Evolutionary conservation across 2,797 vertebrate species (phyloP), one percentile per base, ranked within the genome.

Genomic region (Gymnopithys bicolor): DNA sequence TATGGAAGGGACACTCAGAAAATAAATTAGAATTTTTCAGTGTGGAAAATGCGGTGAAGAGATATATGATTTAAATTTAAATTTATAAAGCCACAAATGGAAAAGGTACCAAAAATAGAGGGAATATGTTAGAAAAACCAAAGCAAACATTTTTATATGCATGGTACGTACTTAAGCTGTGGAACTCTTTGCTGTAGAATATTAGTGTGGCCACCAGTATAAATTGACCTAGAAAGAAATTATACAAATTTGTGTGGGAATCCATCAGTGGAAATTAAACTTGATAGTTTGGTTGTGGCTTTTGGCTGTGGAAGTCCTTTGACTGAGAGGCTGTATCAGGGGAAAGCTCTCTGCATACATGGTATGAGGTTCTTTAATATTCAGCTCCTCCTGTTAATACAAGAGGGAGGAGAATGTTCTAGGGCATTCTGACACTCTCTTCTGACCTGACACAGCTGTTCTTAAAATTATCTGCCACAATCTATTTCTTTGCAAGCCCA

Each of bases 251-350:
- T 77, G 30, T 74, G 86, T 86, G 74, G 74, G 59, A 90, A 91
- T 86, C 74, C 39, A 35, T 88, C 80, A 70, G 28, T 84, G 70
- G 55, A 87, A 91, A 79, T 93, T 67, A 95, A 56, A 22, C 52
- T 51, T 74, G 74, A 76, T 79, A 53, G 88, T 84, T 94, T 76
- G 15, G 48, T 84, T 94, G 70, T 93, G 87, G 74, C 33, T 79
- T 92, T 95, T 95, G 80, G 86, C 83, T 67, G 86, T 95, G 74
- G 33, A 90, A 89, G 49, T 55, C 63, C 70, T 93, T 76, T 73
- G 88, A 77, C 25, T 84, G 70, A 90, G 80, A 39, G 80, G 59
- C 77, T 90, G 45, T 74, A n/a, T 69, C 45, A 33, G 59, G 83
- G 87, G 35, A 56, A 88, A 35, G 39, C 77, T 91, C 76, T 91